Base-by-base conservation (phyloP, 1,140 invertebrate genomes). In the Scaptomyza graminum region DNA sequence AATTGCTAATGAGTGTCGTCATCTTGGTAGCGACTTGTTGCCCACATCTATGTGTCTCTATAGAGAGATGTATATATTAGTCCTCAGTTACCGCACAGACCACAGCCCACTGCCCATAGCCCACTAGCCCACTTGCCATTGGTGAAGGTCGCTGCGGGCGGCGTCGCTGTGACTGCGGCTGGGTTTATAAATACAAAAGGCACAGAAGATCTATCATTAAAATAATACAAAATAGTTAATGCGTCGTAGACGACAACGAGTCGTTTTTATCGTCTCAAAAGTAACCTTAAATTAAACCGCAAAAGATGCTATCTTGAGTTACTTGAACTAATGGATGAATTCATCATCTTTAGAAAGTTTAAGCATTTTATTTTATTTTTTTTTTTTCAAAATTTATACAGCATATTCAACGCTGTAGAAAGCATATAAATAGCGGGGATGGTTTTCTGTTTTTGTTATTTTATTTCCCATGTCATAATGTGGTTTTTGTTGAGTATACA, bases 171-270 rank as follows among this genome's bases (percentile, higher is more conserved):
- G 64, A 66, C 70, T 62, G 61, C 44, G 79, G 57, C 68, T 50
- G 62, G 66, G 66, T 75, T 83, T 83, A 75, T 79, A 83, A 79
- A 79, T 75, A 82, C 60, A 83, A 41, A n/a, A n/a, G 3, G 8
- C 31, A 66, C 61, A 60, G 52, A 59, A 60, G 59, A 52, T 56
- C 69, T 60, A 60, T 41, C 63, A 72, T 72, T 66, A 72, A 63
- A 66, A 72, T 60, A 54, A 66, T 34, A 34, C 63, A 59, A 60
- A 66, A 54, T 39, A 31, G 9, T 59, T 0, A 65, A 66, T 66
- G 63, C 55, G 68, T 51, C 46, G n/a, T 18, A 46, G 43, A 59
- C 43, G 25, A 47, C 43, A 25, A 47, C 41, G 56, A 55, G 7
- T 22, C 18, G 18, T 1, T 22, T 22, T 22, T 22, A 22, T 22